Conservation (phyloP, 2,797 vertebrate genomes). For the Dallia pectoralis region DNA sequence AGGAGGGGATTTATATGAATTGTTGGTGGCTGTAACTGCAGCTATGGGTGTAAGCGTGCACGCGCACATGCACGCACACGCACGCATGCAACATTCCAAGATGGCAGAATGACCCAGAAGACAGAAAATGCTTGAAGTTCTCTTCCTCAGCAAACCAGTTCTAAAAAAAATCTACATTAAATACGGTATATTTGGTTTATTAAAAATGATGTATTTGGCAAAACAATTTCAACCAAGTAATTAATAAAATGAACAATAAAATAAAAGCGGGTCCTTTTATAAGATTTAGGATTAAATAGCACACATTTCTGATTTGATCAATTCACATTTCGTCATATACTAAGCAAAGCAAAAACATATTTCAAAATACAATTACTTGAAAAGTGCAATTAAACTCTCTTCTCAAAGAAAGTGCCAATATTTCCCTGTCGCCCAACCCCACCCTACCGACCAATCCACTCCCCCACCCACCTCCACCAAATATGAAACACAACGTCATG, state of each 20-base stretch:
- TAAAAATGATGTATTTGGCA: conserved; percentile 65
- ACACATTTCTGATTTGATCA: neutral
- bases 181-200: conserved; percentile 30
- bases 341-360: neutral
- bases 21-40: neutral
- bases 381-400: conserved; percentile 38
- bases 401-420: conserved; percentile 1
- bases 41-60: neutral
- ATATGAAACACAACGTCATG: conserved; percentile 18
- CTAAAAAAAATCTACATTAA: conserved; percentile 11
- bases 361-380: conserved; percentile 4
- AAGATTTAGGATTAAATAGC: conserved; percentile 24
- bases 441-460: too few relatives aligned
- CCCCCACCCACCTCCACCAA: neutral
- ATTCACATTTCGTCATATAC: conserved; percentile 1
- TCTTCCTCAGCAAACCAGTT: conserved; percentile 3
- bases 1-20: neutral
- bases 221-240: conserved; percentile 39
- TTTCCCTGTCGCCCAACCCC: too few relatives aligned
- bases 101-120: neutral
- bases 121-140: neutral
- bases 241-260: conserved; percentile 31
- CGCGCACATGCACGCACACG: too few relatives aligned
- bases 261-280: conserved; percentile 25
- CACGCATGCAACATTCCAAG: neutral